phyloP scores from a whole-genome alignment of 92 coral and sea anemone species.

The Actinernus sp. region DNA sequence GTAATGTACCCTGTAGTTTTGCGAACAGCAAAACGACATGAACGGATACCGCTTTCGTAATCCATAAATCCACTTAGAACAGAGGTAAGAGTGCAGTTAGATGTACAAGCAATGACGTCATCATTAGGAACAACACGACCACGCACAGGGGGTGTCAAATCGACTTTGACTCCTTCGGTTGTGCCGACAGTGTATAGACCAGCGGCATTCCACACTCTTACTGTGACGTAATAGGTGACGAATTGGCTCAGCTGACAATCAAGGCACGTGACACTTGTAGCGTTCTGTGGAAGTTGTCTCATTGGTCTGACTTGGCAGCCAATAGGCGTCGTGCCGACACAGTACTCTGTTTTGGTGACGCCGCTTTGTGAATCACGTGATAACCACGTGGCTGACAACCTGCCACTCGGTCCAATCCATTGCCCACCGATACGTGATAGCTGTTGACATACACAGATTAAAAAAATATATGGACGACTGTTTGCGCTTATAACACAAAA shows the following conservation, averaged over 20 bases:
- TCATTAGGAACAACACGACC: constrained; percentile 50
- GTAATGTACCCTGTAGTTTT: constrained; percentile 32
- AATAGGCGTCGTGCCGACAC: constrained; percentile 75
- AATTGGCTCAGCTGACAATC: constrained; percentile 71
- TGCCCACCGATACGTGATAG: constrained; percentile 23
- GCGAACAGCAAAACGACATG: constrained; percentile 68
- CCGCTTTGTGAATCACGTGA: constrained; percentile 81
- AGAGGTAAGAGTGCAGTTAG: constrained; percentile 62
- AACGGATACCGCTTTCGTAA: constrained; percentile 76
- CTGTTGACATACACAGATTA: no score
- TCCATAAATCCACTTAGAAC: constrained; percentile 71
- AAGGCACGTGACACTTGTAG: constrained; percentile 64
- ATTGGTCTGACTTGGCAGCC: constrained; percentile 85
- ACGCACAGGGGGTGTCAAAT: constrained; percentile 71
- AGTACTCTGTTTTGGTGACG: constrained; percentile 75
- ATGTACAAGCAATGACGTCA: constrained; percentile 57
- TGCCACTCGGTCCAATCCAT: constrained; percentile 69
- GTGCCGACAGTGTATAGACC: constrained; percentile 63
- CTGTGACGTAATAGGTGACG: constrained; percentile 70
- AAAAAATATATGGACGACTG: no score
- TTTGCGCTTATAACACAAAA: no score
- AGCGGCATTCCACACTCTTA: constrained; percentile 91
- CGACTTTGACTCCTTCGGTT: constrained; percentile 63
- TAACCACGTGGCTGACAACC: constrained; percentile 73
- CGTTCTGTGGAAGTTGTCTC: constrained; percentile 47